Evolutionary conservation across 2,113 vertebrate genomes (phyloP), one percentile per base, ranked within the genome.

Genomic region (Bagarius yarrelli): DNA sequence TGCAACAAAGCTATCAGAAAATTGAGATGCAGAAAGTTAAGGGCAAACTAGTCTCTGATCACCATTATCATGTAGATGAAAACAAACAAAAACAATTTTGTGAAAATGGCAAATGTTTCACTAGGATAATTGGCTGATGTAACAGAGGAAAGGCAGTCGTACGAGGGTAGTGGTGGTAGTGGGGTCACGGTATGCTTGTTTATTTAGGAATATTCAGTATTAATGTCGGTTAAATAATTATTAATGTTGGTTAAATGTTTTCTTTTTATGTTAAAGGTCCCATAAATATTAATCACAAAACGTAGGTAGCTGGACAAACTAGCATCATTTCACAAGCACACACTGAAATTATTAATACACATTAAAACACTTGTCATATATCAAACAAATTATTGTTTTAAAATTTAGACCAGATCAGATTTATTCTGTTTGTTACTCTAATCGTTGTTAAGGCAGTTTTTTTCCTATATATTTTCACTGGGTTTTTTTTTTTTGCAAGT

Each of bases 21-120:
- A 81, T 83, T 89, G 80, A 79, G 66, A 88, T 83, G 69, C 76
- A 80, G 83, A 78, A 71, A 61, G 84, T 80, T 74, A 79, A 56
- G 60, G 67, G 78, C 72, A 81, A 84, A 55, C 52, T 30, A 27
- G 64, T 83, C 77, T 80, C 60, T 74, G 72, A 61, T 70, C 56
- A 21, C 76, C 55, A n/a, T 83, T 64, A 84, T 75, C 71, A 55
- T n/a, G 1, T 79, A 66, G 5, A 70, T 69, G n/a, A n/a, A 55
- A n/a, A n/a, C n/a, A 83, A 74, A 83, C 82, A 83, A 76, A 80
- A 76, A 75, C 67, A 76, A 53, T 23, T 73, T 32, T 21, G 66
- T 27, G 34, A 44, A 60, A 80, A 71, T 57, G 53, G 56, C 64
- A 63, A 81, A 67, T 81, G 50, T 79, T 52, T 59, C 55, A 59